Conservation (phyloP, 2,797 vertebrate species). For the Limnodromus scolopaceus region DNA sequence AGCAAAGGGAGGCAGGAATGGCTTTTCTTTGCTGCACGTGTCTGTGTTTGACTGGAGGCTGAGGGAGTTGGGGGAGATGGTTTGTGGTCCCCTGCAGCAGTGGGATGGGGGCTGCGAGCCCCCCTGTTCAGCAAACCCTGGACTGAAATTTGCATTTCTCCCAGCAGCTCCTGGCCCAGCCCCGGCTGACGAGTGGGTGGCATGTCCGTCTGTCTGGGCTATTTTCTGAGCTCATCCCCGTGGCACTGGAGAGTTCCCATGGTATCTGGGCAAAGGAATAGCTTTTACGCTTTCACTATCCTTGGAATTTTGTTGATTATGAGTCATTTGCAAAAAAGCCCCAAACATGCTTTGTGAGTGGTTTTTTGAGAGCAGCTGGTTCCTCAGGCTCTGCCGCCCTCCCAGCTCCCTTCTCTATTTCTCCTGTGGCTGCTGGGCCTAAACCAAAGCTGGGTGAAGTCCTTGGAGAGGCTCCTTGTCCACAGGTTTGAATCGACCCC, state of each 20-base stretch:
- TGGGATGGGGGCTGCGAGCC: fast-evolving
- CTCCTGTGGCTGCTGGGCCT: background rate
- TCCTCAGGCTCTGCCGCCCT: background rate
- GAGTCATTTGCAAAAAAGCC: background rate
- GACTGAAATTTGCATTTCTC: background rate
- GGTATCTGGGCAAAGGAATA: background rate
- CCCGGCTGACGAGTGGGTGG: fast-evolving
- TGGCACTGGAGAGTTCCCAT: background rate
- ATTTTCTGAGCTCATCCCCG: background rate
- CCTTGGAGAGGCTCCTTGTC: background rate
- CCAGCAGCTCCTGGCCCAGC: background rate
- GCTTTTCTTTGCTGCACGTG: background rate
- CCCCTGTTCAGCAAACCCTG: background rate
- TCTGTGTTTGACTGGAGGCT: background rate
- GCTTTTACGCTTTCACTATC: background rate
- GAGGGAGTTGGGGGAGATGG: background rate
- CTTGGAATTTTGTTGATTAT: background rate
- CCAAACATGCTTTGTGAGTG: background rate
- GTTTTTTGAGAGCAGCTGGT: background rate
- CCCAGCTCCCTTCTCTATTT: background rate
- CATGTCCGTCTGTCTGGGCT: background rate
- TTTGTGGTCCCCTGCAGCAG: background rate
- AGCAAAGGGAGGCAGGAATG: background rate
- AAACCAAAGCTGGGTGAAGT: background rate
- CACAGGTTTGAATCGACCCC: background rate